Conservation (phyloP, 2,797 vertebrate genomes). For the Megaceryle alcyon region DNA sequence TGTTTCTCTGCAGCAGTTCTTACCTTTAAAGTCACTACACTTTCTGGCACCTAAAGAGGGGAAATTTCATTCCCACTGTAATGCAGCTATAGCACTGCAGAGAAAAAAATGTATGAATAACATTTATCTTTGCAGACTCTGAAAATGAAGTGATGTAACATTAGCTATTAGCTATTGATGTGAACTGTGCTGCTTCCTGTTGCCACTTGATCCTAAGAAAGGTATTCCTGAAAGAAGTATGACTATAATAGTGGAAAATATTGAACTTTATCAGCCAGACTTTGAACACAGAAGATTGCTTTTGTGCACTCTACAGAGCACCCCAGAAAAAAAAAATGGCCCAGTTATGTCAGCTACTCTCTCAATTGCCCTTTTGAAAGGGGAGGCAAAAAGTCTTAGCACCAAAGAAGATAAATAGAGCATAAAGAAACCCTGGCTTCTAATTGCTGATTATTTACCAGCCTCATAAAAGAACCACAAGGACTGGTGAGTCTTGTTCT, state of each 20-base stretch:
- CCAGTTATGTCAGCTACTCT: constrained; percentile 57
- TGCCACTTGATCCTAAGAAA: constrained; percentile 34
- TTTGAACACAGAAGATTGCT: constrained; percentile 49
- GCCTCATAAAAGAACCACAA: not conserved
- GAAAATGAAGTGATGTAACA: not conserved
- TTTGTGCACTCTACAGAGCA: constrained; percentile 16
- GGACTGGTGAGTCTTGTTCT: not conserved
- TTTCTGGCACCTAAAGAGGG: not conserved
- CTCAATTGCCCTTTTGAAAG: constrained; percentile 34
- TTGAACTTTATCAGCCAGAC: constrained; percentile 51
- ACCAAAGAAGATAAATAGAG: constrained; percentile 58
- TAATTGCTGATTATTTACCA: constrained; percentile 12
- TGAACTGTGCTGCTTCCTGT: constrained; percentile 29
- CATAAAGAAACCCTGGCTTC: not conserved
- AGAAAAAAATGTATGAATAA: not conserved
- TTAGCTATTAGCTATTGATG: constrained; percentile 20
- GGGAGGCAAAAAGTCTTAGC: constrained; percentile 22
- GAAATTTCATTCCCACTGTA: not conserved
- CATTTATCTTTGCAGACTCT: not conserved
- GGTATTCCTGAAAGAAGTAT: constrained; percentile 50
- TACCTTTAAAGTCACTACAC: not conserved
- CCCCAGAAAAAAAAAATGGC: constrained; percentile 50
- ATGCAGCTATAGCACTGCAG: not conserved
- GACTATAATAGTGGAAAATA: constrained; percentile 31
- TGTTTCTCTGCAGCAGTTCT: not conserved